Evolutionary conservation across 2,113 vertebrate species (phyloP).

Genomic region (Chaetura pelagica): DNA sequence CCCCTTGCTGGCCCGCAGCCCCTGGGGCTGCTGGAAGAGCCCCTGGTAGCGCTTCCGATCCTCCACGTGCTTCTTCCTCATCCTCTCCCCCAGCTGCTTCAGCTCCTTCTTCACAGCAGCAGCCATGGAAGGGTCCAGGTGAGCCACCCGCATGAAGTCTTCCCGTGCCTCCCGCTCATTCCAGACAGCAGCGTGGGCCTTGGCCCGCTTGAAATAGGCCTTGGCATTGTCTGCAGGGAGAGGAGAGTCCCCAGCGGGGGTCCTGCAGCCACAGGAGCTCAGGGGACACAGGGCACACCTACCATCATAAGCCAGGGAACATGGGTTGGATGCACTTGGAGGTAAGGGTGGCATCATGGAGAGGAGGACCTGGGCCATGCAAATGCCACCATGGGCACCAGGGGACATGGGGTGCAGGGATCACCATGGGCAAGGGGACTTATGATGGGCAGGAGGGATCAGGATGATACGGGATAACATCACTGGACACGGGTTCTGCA

Average conservation of each 20-base stretch:
- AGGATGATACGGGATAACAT: not conserved
- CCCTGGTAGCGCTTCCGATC: constrained; percentile 85
- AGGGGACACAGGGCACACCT: rapidly evolving
- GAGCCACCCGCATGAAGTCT: constrained; percentile 80
- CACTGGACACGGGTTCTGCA: not conserved
- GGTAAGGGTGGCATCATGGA: not conserved
- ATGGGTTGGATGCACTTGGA: too few relatives aligned
- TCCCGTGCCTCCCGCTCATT: constrained; percentile 80
- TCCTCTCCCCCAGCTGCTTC: constrained; percentile 78
- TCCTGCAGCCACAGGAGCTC: not conserved
- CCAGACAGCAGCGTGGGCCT: constrained; percentile 86
- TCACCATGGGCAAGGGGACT: not conserved
- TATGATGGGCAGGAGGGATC: too few relatives aligned
- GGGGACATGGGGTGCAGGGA: too few relatives aligned
- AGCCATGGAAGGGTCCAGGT: constrained; percentile 77
- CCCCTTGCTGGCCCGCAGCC: not conserved
- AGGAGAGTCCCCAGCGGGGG: rapidly evolving
- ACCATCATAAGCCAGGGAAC: too few relatives aligned
- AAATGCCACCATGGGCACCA: rapidly evolving
- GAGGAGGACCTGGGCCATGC: not conserved
- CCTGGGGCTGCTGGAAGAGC: constrained; percentile 55
- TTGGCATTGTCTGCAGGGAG: constrained; percentile 81
- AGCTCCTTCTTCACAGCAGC: constrained; percentile 78
- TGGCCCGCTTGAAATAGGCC: constrained; percentile 87
- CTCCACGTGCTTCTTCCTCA: constrained; percentile 86